Conservation (phyloP, 2,113 vertebrate genomes). For the Pygoscelis adeliae region DNA sequence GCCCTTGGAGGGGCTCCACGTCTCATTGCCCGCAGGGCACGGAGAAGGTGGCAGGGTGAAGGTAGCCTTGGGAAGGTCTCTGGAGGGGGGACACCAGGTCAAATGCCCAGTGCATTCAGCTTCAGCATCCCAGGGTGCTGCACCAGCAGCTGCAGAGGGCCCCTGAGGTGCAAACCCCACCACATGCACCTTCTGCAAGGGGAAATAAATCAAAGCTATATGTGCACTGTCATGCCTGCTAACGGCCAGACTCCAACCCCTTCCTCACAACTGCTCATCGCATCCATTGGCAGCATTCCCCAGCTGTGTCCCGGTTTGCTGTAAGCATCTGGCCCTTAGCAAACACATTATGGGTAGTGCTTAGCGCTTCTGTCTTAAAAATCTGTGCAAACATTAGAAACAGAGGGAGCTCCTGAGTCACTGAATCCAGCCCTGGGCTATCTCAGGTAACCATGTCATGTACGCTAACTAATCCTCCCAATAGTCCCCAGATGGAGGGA, state of each 20-base stretch:
- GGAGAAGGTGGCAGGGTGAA: neutral
- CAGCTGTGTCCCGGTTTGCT: neutral
- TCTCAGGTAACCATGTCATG: slow-evolving; percentile 3
- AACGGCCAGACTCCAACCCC: neutral
- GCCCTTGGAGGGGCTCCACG: neutral
- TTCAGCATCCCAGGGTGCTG: neutral
- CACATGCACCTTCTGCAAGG: neutral
- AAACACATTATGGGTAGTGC: rapidly evolving
- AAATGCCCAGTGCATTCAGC: neutral
- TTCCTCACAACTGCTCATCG: neutral
- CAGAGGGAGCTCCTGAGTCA: slow-evolving; percentile 24
- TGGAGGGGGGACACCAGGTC: neutral
- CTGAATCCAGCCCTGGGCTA: neutral
- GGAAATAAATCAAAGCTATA: neutral
- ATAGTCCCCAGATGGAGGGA: neutral
- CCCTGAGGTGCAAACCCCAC: neutral
- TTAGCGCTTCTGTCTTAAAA: neutral
- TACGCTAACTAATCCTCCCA: neutral
- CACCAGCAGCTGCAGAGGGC: neutral
- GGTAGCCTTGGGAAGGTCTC: neutral
- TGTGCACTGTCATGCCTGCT: neutral
- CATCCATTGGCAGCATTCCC: neutral
- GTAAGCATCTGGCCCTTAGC: neutral
- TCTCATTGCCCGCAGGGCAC: rapidly evolving
- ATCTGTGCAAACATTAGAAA: neutral